A percentile compares a stretch with the other conserved stretches of the same genome.
Conservation (phyloP, 2,888 invertebrate species). For the Thalpophila matura region DNA sequence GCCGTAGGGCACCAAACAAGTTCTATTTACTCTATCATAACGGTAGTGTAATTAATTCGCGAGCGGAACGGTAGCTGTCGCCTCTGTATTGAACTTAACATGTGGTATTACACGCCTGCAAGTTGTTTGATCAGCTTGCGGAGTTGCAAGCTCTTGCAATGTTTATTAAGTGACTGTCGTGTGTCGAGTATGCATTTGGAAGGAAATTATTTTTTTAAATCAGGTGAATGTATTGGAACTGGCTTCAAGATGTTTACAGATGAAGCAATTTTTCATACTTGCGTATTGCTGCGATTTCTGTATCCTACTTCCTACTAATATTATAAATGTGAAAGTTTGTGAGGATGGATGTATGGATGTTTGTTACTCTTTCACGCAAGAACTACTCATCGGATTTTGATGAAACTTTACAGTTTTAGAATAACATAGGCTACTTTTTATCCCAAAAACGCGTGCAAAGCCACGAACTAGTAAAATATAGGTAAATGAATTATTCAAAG, state of each 20-base stretch:
- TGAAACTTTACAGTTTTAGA: too few relatives aligned
- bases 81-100: constrained; percentile 55
- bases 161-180: constrained; percentile 55
- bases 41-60: constrained; percentile 75
- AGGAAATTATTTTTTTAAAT: constrained; percentile 23
- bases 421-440: too few relatives aligned
- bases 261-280: not conserved
- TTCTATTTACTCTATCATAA: constrained; percentile 70
- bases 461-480: too few relatives aligned
- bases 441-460: too few relatives aligned
- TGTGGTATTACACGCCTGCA: constrained; percentile 50
- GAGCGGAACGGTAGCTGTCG: constrained; percentile 76
- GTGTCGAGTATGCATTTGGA: constrained; percentile 37
- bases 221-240: constrained; percentile 1
- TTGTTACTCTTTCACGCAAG: too few relatives aligned
- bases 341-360: too few relatives aligned
- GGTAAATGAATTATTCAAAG: too few relatives aligned
- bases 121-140: constrained; percentile 53
- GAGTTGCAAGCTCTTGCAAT: constrained; percentile 50
- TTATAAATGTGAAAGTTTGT: too few relatives aligned
- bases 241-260: not conserved
- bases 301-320: too few relatives aligned
- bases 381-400: too few relatives aligned
- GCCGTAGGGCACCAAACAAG: constrained; percentile 60
- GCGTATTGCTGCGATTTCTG: too few relatives aligned